phyloP scores from a whole-genome alignment of 2,113 vertebrate species.

The Uria aalge region DNA sequence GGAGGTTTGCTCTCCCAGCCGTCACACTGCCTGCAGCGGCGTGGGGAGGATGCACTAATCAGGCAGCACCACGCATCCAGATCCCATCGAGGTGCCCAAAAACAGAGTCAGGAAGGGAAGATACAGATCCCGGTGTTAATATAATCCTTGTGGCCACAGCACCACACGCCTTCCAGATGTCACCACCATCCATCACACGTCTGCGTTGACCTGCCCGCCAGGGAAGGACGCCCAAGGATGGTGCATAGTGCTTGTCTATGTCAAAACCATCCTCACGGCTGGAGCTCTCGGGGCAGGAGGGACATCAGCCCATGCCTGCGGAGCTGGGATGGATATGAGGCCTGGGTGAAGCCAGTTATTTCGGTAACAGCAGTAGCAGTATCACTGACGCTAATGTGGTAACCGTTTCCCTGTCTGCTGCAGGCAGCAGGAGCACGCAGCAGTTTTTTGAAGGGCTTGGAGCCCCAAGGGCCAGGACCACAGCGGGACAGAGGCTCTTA shows the following conservation, averaged over 20 bases:
- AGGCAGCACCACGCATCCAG: background rate
- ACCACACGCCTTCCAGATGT: background rate
- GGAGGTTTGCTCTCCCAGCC: background rate
- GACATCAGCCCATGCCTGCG: accelerated
- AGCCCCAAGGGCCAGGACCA: background rate
- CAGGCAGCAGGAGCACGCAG: background rate
- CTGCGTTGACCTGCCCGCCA: background rate
- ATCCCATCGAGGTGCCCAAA: accelerated
- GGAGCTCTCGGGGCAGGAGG: accelerated
- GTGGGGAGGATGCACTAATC: background rate
- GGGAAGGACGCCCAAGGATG: accelerated
- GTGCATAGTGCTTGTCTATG: accelerated
- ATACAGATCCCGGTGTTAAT: too few species aligned
- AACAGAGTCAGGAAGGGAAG: background rate
- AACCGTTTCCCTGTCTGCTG: background rate
- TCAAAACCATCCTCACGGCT: accelerated
- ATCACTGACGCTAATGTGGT: accelerated
- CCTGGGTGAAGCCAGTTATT: accelerated
- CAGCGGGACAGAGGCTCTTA: background rate
- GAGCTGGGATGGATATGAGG: background rate
- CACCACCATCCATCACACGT: accelerated
- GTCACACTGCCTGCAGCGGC: accelerated
- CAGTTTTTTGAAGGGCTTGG: background rate
- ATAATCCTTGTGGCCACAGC: background rate
- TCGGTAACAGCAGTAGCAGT: background rate